Evolutionary conservation across 2,113 vertebrate genomes (phyloP), one percentile per base, ranked within the genome.

Genomic region (Seriola dumerili): DNA sequence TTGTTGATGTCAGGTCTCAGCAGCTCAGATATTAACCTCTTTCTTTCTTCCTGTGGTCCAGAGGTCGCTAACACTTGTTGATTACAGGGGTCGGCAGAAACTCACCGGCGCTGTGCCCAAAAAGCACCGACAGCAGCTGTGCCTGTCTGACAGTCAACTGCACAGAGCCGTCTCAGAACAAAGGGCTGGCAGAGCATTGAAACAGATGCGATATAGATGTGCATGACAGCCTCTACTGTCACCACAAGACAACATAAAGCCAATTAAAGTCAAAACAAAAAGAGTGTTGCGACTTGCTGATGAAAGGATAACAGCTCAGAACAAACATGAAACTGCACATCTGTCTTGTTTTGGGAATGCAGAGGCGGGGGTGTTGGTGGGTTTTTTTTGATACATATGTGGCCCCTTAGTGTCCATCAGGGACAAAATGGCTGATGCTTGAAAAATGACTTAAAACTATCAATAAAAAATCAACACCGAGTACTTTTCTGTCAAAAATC

Each of bases 1-100:
- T 55, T 76, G 34, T 23, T 19, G 54, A 68, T 72, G 76, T 65
- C 19, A 48, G 48, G 8, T 52, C 8, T 38, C 61, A 46, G 21
- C 17, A 10, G 40, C 44, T 14, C 14, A 54, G 46, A 55, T 21
- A 63, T 69, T 70, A 42, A 69, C 16, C 44, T 23, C 19, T 72
- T 34, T 36, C 62, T 58, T 38, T 46, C 21, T 17, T 64, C 11
- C 9, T 59, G 50, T 21, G 19, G 25, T 65, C 42, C 14, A 19
- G 38, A 65, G 64, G 79, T 77, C 59, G 67, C 11, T 57, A 14
- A 40, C 44, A 68, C 25, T 42, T 34, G 46, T 58, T 32, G 62
- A 67, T 29, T 13, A 25, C 11, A 32, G 19, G n/a, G 3, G 57
- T 40, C 48, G 46, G 32, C 7, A 29, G 54, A 55, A 58, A 46